Base-by-base conservation (phyloP, 92 coral and sea anemone genomes). In the Phenganax marumi region DNA sequence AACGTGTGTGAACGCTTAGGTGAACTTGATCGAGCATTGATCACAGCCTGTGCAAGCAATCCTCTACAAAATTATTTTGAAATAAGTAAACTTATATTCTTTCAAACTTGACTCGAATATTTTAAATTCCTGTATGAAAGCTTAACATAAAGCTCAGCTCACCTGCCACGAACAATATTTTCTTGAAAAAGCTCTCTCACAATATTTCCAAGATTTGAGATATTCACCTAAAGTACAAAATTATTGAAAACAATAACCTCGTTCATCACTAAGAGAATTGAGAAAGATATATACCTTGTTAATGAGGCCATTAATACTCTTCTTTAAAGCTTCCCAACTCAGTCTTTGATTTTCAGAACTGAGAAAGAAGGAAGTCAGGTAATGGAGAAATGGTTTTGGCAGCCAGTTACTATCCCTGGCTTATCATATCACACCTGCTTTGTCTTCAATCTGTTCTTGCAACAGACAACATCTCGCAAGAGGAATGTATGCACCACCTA, bases 301-400 rank as follows among this genome's bases (percentile, higher is more conserved):
- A 52, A 94, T 93, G 12, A 94, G 88, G 66, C 98, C 98, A 92
- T 90, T 94, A 43, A 94, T 92, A 63, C 98, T 94, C 84, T 94
- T 94, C 89, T 94, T 94, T 47, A 73, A 79, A 46, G 98, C 98
- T 85, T 94, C 98, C 98, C 98, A 94, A 74, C 98, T 94, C 17
- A 94, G 68, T 24, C 97, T 87, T 85, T 94, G 98, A 79, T 90
- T 92, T 48, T 93, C 97, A 79, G 93, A 89, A 87, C 97, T 91
- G 70, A 49, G 23, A 87, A 63, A 62, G 43, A 33, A 33, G 5
- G 5, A 33, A 33, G 43, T 33, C 3, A 33, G 3, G 2, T 33
- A 33, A 33, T 33, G 5, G 3, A 33, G 43, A 33, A 33, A 33
- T 33, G 43, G 43, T 33, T 33, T 33, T 33, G 43, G 43, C 5